Conservation (phyloP, 2,113 vertebrate genomes). For the Alexandromys fortis region DNA sequence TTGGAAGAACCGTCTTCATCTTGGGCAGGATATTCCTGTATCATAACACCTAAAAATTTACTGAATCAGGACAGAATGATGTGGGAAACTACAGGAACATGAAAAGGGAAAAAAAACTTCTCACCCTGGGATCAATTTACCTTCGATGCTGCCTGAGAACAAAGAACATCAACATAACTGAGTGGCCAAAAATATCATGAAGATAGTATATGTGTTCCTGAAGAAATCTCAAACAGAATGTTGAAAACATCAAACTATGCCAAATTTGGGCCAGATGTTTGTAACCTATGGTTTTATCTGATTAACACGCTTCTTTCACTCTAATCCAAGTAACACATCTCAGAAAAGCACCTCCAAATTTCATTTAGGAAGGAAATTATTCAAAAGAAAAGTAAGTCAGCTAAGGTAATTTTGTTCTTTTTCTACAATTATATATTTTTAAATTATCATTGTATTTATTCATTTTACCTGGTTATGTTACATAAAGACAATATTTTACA, state of each 20-base stretch:
- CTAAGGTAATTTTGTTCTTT: background rate
- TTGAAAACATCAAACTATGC: background rate
- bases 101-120: background rate
- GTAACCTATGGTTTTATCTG: background rate
- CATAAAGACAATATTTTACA: background rate
- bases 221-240: background rate
- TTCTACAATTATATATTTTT: background rate
- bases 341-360: background rate
- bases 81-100: background rate
- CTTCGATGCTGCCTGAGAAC: background rate
- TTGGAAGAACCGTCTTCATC: background rate
- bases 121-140: background rate
- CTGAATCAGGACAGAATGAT: background rate
- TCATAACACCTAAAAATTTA: background rate
- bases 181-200: background rate
- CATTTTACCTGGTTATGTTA: background rate
- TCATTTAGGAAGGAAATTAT: background rate
- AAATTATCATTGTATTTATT: background rate
- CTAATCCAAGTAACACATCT: background rate
- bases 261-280: background rate
- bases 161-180: background rate
- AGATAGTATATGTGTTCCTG: background rate
- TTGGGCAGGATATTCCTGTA: background rate
- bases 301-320: background rate
- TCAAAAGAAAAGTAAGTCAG: background rate